These are phyloP conservation scores for Drosophila sp. DNA, from an alignment of 1,140 invertebrate species.

Conservation along the genomic window DNA sequence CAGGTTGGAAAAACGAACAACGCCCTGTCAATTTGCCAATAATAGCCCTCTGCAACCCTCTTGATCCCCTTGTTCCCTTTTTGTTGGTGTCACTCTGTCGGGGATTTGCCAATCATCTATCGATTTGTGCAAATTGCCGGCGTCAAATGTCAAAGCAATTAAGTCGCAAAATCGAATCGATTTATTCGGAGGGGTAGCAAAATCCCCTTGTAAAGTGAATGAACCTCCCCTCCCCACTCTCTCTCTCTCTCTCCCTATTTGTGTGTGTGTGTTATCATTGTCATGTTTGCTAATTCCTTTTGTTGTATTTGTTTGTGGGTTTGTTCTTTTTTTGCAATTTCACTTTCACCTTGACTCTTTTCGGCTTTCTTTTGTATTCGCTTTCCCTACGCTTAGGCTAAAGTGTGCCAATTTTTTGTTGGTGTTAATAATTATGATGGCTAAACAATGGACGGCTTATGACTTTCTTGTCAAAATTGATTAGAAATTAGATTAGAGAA, in stretches of 20 bases:
- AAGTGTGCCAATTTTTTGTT: constrained; percentile 69
- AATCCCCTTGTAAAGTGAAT: constrained; percentile 13
- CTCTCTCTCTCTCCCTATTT: constrained; percentile 25
- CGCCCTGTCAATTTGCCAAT: constrained; percentile 60
- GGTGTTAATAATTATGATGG: constrained; percentile 64
- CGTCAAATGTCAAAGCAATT: constrained; percentile 78
- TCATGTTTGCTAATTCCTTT: constrained; percentile 79
- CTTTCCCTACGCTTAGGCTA: constrained; percentile 38
- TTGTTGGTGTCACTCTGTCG: not conserved
- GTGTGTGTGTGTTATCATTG: constrained; percentile 60
- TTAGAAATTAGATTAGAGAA: not conserved
- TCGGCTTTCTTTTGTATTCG: constrained; percentile 31
- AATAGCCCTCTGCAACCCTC: constrained; percentile 4
- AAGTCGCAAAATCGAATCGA: constrained; percentile 66
- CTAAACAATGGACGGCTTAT: constrained; percentile 39
- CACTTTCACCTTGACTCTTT: constrained; percentile 65
- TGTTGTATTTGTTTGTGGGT: constrained; percentile 46
- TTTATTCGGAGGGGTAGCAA: constrained; percentile 36
- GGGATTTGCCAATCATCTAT: constrained; percentile 61
- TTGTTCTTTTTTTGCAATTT: constrained; percentile 47
- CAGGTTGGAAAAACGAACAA: constrained; percentile 34
- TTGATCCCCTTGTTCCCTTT: not conserved
- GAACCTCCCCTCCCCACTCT: constrained; percentile 6
- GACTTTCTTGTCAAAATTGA: constrained; percentile 13
- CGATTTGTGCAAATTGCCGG: constrained; percentile 66